These are phyloP conservation scores for Pomatostomus ruficeps DNA, from an alignment of 2,113 vertebrate species.

Conservation along the genomic window DNA sequence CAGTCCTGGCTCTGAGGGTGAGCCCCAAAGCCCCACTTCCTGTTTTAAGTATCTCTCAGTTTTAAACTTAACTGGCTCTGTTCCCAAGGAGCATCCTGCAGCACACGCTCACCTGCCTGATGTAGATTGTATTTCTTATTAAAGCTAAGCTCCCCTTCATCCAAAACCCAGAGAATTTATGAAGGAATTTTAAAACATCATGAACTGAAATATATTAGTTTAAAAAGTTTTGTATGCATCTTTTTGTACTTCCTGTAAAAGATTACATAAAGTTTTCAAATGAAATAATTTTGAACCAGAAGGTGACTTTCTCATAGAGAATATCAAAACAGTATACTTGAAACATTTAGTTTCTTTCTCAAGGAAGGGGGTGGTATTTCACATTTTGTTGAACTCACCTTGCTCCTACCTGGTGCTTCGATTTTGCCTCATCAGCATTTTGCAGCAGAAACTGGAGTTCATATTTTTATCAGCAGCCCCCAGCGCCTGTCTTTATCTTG, in stretches of 20 bases:
- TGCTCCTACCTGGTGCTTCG: not conserved
- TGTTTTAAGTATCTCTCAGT: not conserved
- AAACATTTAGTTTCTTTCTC: not conserved
- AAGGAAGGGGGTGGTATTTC: not conserved
- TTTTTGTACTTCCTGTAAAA: not conserved
- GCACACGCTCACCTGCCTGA: not conserved
- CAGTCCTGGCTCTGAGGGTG: accelerated
- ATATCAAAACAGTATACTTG: not conserved
- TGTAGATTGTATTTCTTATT: not conserved
- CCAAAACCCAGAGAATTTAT: not conserved
- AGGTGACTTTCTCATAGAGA: not conserved
- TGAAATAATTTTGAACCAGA: not conserved
- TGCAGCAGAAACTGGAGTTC: not conserved
- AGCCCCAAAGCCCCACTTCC: not conserved
- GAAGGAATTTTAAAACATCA: not conserved
- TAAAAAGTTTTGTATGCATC: not conserved
- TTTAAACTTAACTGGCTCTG: not conserved
- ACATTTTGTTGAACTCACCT: not conserved
- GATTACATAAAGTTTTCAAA: not conserved
- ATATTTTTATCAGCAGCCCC: not conserved
- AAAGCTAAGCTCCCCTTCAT: not conserved
- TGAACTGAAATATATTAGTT: not conserved
- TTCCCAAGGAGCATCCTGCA: not conserved
- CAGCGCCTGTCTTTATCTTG: accelerated
- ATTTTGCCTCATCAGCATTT: not conserved